phyloP scores from a whole-genome alignment of 2,113 vertebrate species.

The Podiceps cristatus region DNA sequence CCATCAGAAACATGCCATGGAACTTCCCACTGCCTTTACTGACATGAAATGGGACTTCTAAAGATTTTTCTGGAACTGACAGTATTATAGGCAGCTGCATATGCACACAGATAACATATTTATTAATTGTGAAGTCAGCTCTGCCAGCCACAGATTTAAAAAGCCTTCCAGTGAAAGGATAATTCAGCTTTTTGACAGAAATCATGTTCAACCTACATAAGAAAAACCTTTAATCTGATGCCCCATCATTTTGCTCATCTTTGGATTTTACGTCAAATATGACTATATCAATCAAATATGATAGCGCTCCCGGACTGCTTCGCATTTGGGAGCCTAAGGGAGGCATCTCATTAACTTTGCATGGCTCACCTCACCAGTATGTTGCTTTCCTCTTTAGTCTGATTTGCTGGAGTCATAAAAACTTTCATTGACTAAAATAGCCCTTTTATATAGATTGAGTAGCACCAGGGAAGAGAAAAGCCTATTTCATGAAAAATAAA shows the following conservation, averaged over 20 bases:
- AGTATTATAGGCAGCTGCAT: not conserved
- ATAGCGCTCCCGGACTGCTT: not conserved
- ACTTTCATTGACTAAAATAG: conserved; percentile 20
- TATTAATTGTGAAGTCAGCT: not conserved
- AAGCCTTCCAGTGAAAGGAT: not conserved
- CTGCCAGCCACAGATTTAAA: not conserved
- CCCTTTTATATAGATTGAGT: conserved; percentile 1
- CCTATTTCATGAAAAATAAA: conserved; percentile 50
- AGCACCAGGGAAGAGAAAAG: conserved; percentile 12
- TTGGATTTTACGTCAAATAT: conserved; percentile 33
- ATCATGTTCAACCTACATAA: not conserved
- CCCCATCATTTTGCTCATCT: conserved; percentile 25
- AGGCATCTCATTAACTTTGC: conserved; percentile 14
- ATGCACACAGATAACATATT: not conserved
- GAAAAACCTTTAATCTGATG: conserved; percentile 1
- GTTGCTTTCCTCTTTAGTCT: not conserved
- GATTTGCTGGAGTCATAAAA: conserved; percentile 35
- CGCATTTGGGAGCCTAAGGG: not conserved
- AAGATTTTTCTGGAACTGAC: not conserved
- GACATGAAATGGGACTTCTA: not conserved
- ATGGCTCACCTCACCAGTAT: not conserved
- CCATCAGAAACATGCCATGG: not conserved
- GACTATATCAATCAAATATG: conserved; percentile 9
- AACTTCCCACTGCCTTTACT: not conserved
- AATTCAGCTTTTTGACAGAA: conserved; percentile 20